Conservation (phyloP, 2,797 vertebrate species). For the Rhabdophis nuchalis region DNA sequence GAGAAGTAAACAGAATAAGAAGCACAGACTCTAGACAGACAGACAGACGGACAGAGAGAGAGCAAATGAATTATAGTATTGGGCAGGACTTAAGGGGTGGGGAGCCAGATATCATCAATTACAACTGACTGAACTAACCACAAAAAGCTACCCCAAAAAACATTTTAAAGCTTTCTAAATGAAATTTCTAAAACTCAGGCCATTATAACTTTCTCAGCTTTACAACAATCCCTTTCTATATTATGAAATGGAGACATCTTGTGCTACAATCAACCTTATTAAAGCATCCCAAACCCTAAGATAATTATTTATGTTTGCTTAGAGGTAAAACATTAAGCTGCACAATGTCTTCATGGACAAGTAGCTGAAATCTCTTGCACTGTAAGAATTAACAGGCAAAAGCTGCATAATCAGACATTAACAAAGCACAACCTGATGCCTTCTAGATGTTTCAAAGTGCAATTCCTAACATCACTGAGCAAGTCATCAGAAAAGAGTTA, state of each 20-base stretch:
- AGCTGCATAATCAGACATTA: not conserved
- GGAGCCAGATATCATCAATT: not conserved
- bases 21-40: not conserved
- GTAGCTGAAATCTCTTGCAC: not conserved
- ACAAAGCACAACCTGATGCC: not conserved
- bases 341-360: not conserved
- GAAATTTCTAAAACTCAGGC: not conserved
- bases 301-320: not conserved
- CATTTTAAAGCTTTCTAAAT: not conserved
- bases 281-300: not conserved
- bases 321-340: not conserved
- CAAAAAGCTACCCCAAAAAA: not conserved
- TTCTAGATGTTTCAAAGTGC: not conserved
- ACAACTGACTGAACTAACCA: not conserved
- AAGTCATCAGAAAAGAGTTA: not conserved
- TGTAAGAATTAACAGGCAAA: not conserved
- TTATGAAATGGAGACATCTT: not conserved
- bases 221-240: not conserved
- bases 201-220: not conserved
- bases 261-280: not conserved
- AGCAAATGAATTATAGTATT: not conserved
- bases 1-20: not conserved
- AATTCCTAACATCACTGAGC: not conserved
- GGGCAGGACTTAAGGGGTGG: too few relatives aligned
- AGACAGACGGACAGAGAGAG: not conserved